Conservation (phyloP, 2,113 vertebrate species). For the Echinops telfairi region DNA sequence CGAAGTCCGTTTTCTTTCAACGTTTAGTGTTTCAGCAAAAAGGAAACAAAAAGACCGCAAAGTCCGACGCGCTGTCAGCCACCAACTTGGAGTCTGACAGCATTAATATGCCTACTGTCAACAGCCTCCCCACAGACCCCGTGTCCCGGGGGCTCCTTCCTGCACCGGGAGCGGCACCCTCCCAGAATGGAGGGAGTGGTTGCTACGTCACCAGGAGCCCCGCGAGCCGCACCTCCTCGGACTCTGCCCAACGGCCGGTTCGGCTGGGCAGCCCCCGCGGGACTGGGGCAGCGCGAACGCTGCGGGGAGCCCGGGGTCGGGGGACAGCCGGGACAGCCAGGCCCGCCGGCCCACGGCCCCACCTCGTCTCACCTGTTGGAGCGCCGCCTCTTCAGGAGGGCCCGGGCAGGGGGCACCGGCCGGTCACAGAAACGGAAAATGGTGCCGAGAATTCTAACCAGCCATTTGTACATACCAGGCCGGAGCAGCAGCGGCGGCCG, state of each 20-base stretch:
- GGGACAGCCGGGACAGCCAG: not conserved
- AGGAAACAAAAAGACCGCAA: not conserved
- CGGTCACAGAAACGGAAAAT: conserved; percentile 78
- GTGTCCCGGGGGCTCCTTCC: not conserved
- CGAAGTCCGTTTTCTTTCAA: not conserved
- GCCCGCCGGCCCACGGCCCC: not conserved
- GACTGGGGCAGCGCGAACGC: not conserved
- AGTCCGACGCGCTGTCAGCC: not conserved
- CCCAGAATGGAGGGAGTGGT: not conserved
- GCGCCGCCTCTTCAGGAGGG: conserved; percentile 75
- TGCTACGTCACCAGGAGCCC: conserved; percentile 59
- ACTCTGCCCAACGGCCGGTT: not conserved
- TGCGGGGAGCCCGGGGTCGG: not conserved
- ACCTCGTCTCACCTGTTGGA: conserved; percentile 79
- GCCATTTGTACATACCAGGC: conserved; percentile 86
- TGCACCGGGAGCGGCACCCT: not conserved
- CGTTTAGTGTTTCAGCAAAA: not conserved
- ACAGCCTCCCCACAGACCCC: not conserved
- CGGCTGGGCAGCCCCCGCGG: not conserved
- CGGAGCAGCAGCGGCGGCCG: conserved; percentile 80
- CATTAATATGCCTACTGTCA: not conserved
- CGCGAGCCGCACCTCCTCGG: not conserved
- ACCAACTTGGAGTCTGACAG: not conserved
- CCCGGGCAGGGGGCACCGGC: conserved; percentile 71
- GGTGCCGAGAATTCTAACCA: conserved; percentile 82